Base-by-base conservation (phyloP, 1,140 invertebrate genomes). In the Parapsyche elsis region DNA sequence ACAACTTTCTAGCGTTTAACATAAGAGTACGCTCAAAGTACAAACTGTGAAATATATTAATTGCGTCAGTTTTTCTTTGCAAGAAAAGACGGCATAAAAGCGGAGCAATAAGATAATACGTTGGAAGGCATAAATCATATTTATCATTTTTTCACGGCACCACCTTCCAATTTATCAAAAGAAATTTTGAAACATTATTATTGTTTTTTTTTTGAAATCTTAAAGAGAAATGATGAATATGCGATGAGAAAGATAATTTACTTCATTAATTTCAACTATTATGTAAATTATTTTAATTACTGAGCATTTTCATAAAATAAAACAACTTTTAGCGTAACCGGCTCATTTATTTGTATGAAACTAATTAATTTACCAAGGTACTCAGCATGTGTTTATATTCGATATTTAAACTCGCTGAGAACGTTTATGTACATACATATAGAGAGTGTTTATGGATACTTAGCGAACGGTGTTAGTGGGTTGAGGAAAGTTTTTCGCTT, bases 131-230 rank as follows among this genome's bases (percentile, higher is more conserved):
- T 67, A 67, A 67, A 67, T 67, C 64, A 67, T 67, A 67, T 67
- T 67, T 67, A 67, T 67, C 64, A 67, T 67, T 67, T 67, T 67
- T 67, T 26, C 21, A 12, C 64, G 64, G 14, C 14, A 12, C 64
- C 64, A 67, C 64, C 64, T 67, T 67, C 64, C 64, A 67, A 24
- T 67, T 67, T 67, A 67, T 67, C 64, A 67, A 67, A 24, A 53
- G 49, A 14, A 53, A 53, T 53, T 53, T 53, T 4, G 49, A 16
- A 53, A 53, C 16, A 53, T 53, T 53, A 53, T 53, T 53, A 16
- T 53, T 53, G 49, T 53, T 2, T 2, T 10, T 53, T 53, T 53
- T 38, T 53, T 53, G 2, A 53, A 14, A 53, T 5, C 16, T 53
- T 53, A 53, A 53, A 53, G 49, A 10, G 16, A 53, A 53, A 53